Evolutionary conservation across 2,113 vertebrate genomes (phyloP).

Genomic region (Plecotus auritus): DNA sequence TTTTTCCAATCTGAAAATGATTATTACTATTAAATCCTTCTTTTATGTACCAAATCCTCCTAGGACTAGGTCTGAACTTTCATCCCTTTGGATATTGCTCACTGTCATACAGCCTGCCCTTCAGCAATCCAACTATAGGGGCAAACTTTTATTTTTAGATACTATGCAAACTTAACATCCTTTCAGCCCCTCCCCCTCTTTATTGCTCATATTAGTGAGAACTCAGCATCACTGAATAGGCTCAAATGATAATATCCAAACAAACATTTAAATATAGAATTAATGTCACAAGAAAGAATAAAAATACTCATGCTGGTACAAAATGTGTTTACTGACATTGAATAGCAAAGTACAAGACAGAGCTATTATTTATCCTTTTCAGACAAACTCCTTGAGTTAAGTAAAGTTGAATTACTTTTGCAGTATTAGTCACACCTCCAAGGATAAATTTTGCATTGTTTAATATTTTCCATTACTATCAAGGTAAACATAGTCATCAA

Average conservation of each 20-base stretch:
- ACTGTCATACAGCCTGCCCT: background rate
- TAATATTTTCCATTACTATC: conserved; percentile 43
- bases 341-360: background rate
- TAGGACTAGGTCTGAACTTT: background rate
- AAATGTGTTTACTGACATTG: background rate
- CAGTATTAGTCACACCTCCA: conserved; percentile 14
- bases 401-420: conserved; percentile 29
- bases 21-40: background rate
- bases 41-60: background rate
- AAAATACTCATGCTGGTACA: background rate
- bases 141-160: background rate
- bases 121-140: background rate
- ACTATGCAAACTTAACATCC: background rate
- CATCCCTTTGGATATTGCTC: background rate
- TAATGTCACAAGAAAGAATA: background rate
- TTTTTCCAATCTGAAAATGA: background rate
- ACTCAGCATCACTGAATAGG: background rate
- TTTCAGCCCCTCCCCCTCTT: background rate
- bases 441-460: conserved; percentile 48
- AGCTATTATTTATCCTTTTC: background rate
- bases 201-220: background rate
- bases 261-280: background rate
- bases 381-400: conserved; percentile 32
- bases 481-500: conserved; percentile 44
- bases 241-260: background rate